Percentiles rank a stretch among this genome's conserved stretches.
Evolutionary conservation across 2,113 vertebrate species (phyloP).

Genomic region (Paedocypris sp.): DNA sequence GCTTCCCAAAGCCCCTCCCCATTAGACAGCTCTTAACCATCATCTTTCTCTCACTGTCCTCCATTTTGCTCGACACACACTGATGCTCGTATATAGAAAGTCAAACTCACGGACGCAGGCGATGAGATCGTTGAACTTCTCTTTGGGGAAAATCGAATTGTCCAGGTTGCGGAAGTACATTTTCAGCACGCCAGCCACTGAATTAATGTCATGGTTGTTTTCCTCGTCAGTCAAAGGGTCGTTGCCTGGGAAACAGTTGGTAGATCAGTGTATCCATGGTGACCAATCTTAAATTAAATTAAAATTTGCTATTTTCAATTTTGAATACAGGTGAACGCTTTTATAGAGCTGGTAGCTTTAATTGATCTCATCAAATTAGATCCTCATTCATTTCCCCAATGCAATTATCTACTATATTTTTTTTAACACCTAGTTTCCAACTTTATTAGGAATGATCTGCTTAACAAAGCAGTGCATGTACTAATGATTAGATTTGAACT

Average conservation of each 20-base stretch:
- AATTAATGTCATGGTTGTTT: conserved; percentile 96
- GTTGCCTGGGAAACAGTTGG: conserved; percentile 70
- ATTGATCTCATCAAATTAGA: too few relatives aligned
- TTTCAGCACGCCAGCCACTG: conserved; percentile 92
- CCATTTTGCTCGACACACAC: not conserved
- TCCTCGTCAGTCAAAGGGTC: conserved; percentile 94
- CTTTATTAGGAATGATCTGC: too few relatives aligned
- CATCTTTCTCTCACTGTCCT: not conserved
- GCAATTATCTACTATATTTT: too few relatives aligned
- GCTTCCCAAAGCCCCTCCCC: too few relatives aligned
- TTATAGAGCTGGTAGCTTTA: not conserved
- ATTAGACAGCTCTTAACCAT: too few relatives aligned
- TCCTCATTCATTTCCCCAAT: too few relatives aligned
- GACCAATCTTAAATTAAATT: not conserved
- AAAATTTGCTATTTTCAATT: not conserved
- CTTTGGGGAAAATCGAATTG: conserved; percentile 96
- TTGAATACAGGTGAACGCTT: not conserved
- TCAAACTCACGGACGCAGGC: conserved; percentile 87
- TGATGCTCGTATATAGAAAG: not conserved
- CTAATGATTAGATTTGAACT: too few relatives aligned
- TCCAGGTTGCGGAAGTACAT: conserved; percentile 96
- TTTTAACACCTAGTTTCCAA: too few relatives aligned
- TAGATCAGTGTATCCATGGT: not conserved
- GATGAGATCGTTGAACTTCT: conserved; percentile 95
- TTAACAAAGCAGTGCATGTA: too few relatives aligned